These are phyloP conservation scores for Epirrhoe tristata DNA, from an alignment of 2,888 invertebrate species.

Conservation along the genomic window DNA sequence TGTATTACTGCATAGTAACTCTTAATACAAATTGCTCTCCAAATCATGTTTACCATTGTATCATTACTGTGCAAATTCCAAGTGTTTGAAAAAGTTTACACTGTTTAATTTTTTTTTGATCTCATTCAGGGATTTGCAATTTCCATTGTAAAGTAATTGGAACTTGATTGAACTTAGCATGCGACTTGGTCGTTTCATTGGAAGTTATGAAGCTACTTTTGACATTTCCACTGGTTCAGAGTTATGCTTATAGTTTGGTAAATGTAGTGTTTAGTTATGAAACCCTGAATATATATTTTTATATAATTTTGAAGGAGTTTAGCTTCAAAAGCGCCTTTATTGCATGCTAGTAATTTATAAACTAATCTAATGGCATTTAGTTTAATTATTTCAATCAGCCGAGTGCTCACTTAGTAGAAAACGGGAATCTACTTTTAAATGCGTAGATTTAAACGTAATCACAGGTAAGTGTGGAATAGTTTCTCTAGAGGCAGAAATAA, in stretches of 20 bases:
- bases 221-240: background rate
- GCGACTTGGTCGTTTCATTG: slow-evolving; percentile 33
- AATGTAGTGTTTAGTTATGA: too few relatives aligned
- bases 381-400: slow-evolving; percentile 32
- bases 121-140: slow-evolving; percentile 26
- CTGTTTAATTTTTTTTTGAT: slow-evolving; percentile 18
- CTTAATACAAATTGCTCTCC: background rate
- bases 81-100: slow-evolving; percentile 11
- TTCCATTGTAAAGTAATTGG: slow-evolving; percentile 40
- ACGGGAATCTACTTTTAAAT: slow-evolving; percentile 4
- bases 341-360: slow-evolving; percentile 5
- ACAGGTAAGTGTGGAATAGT: background rate
- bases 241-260: too few relatives aligned
- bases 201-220: background rate
- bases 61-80: slow-evolving; percentile 16
- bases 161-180: slow-evolving; percentile 40
- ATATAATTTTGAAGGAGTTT: background rate
- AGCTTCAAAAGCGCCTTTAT: slow-evolving; percentile 2
- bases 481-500: too few relatives aligned
- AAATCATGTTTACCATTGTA: slow-evolving; percentile 7
- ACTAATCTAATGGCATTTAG: slow-evolving; percentile 24
- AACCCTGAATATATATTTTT: too few relatives aligned
- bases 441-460: background rate
- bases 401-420: slow-evolving; percentile 23
- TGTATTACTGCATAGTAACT: background rate